Percentiles rank a stretch among this genome's conserved stretches.
These are phyloP conservation scores for Ia io DNA, from an alignment of 2,113 vertebrate species.

Conservation along the genomic window DNA sequence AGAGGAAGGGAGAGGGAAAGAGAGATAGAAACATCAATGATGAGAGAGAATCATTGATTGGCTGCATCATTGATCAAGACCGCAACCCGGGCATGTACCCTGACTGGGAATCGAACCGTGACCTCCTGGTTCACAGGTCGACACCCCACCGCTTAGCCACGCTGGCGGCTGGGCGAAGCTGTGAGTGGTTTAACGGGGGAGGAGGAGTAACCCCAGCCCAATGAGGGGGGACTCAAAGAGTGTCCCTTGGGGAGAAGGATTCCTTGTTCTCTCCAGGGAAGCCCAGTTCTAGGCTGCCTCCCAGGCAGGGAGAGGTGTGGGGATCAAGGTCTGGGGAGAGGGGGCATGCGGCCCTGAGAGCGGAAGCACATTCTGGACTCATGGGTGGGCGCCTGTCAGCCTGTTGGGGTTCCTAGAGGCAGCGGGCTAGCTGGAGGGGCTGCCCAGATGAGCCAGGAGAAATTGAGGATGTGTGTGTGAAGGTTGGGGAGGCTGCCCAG, in stretches of 20 bases:
- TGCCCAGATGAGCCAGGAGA: neutral
- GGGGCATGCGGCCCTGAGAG: too few species aligned
- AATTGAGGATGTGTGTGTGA: too few species aligned
- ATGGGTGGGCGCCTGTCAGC: neutral
- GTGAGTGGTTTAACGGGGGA: neutral
- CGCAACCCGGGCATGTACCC: too few species aligned
- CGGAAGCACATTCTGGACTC: neutral
- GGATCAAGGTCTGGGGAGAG: neutral
- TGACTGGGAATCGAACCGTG: too few species aligned
- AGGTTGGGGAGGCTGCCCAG: too few species aligned
- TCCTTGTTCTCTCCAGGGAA: neutral
- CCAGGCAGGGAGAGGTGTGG: neutral
- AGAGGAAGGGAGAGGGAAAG: too few species aligned
- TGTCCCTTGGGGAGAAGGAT: neutral
- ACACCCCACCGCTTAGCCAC: too few species aligned
- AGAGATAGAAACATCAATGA: too few species aligned
- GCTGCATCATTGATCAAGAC: too few species aligned
- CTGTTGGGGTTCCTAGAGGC: neutral
- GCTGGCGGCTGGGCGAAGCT: neutral
- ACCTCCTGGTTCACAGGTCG: too few species aligned
- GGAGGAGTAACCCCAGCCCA: neutral
- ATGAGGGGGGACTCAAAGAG: neutral
- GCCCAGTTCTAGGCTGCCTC: neutral
- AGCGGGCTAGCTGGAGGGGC: neutral
- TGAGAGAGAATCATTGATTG: too few species aligned